Evolutionary conservation across 2,113 vertebrate species (phyloP).

Genomic region (human): DNA sequence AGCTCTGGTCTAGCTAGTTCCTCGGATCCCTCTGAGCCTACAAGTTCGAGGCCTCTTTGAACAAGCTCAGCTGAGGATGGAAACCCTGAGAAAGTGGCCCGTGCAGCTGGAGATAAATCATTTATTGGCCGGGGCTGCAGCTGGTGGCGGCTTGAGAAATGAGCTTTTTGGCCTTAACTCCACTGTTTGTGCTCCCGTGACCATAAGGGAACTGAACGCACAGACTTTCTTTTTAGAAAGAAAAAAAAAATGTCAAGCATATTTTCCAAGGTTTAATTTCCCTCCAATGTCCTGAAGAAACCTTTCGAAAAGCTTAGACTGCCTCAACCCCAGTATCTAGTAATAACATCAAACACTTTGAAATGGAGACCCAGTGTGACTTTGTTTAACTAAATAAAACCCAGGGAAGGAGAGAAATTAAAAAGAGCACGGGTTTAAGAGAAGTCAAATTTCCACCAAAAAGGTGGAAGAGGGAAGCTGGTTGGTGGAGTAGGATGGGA

Average conservation of each 20-base stretch:
- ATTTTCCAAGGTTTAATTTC: constrained; percentile 72
- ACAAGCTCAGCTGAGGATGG: constrained; percentile 52
- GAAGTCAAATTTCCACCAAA: neutral
- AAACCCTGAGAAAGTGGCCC: constrained; percentile 37
- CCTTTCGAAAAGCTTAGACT: constrained; percentile 49
- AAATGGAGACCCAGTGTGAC: constrained; percentile 59
- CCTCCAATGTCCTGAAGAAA: constrained; percentile 71
- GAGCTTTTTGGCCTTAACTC: constrained; percentile 31
- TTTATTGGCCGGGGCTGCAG: neutral
- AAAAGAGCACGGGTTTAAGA: neutral
- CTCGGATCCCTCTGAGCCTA: neutral
- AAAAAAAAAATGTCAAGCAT: constrained; percentile 36
- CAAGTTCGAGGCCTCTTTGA: neutral
- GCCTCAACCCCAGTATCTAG: neutral
- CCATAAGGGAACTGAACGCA: neutral
- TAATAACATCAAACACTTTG: constrained; percentile 67
- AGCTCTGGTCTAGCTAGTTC: neutral
- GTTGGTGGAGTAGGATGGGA: no score
- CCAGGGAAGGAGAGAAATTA: constrained; percentile 4
- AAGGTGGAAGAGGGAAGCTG: neutral
- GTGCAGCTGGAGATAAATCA: constrained; percentile 54
- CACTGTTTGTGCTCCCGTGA: constrained; percentile 12
- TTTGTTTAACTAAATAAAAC: constrained; percentile 71
- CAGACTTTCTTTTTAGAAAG: constrained; percentile 58
- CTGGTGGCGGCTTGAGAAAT: constrained; percentile 33